A percentile compares a stretch with the other conserved stretches of the same genome.
phyloP scores from a whole-genome alignment of 2,888 invertebrate species.

The Pseudolycoriella hygida region DNA sequence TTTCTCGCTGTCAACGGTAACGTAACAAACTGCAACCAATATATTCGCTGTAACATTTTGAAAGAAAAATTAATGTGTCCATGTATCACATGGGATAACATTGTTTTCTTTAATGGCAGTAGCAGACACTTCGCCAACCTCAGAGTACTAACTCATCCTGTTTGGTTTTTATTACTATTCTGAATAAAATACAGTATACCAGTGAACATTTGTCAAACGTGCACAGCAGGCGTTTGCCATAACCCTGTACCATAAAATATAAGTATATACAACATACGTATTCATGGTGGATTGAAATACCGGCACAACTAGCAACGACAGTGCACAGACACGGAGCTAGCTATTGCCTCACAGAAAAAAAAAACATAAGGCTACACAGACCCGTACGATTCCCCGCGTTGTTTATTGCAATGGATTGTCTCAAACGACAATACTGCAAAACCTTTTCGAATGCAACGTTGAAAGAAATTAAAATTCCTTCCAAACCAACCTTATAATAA shows the following conservation, averaged over 20 bases:
- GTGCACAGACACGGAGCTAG: background rate
- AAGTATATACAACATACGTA: no score
- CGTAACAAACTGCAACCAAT: conserved; percentile 2
- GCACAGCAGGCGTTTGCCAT: conserved; percentile 8
- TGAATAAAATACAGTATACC: conserved; percentile 7
- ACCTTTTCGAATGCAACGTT: no score
- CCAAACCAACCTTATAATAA: no score
- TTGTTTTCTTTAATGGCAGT: conserved; percentile 5
- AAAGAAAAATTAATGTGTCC: conserved; percentile 6
- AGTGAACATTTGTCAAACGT: conserved; percentile 11
- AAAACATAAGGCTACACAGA: no score
- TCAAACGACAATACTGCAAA: no score
- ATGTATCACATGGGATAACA: conserved; percentile 7
- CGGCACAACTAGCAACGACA: background rate
- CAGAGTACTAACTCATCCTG: conserved; percentile 2
- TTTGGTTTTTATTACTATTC: background rate
- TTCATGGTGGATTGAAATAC: no score
- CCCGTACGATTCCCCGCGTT: no score
- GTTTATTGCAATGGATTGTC: no score
- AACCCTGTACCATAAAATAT: no score
- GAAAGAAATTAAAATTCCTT: no score
- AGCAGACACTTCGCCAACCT: conserved; percentile 6
- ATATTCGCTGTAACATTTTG: background rate
- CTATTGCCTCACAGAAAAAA: no score
- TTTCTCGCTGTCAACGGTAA: background rate